Percentiles rank a stretch among this genome's conserved stretches.
phyloP scores from a whole-genome alignment of 2,797 vertebrate genomes.

The Halcyon badia region DNA sequence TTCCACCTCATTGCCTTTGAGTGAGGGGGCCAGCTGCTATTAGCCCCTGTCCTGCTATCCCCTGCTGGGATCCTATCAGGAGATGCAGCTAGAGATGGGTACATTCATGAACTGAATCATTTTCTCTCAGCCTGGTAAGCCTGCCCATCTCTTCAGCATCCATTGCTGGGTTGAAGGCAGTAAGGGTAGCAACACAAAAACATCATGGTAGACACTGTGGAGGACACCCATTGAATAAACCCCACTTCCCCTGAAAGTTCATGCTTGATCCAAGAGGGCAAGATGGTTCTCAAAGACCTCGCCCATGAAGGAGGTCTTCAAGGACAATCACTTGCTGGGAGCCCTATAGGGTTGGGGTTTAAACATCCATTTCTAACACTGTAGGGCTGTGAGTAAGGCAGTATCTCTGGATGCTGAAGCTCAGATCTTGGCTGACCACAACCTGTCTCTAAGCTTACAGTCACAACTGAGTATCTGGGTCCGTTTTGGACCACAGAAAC shows the following conservation, averaged over 20 bases:
- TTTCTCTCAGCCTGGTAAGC: neutral
- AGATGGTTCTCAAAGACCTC: neutral
- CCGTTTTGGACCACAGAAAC: constrained; percentile 3
- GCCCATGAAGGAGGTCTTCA: neutral
- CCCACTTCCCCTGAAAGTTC: neutral
- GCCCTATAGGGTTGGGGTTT: neutral
- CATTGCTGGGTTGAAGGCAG: neutral
- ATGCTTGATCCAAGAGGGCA: neutral
- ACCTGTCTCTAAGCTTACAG: neutral
- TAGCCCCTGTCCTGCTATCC: neutral
- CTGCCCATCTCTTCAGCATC: neutral
- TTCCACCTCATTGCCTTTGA: neutral
- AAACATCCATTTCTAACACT: neutral
- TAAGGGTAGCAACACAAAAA: neutral
- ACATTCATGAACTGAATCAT: neutral
- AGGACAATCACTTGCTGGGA: neutral
- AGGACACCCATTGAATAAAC: neutral
- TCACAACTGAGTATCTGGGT: neutral
- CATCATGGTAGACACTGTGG: rapidly evolving
- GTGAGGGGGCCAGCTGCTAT: neutral
- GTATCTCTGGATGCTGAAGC: neutral
- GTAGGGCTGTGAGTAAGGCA: neutral
- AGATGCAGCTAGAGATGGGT: neutral
- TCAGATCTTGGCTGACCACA: neutral
- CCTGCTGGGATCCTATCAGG: neutral